Conservation (phyloP, 37 sponge, comb jelly and placozoan genomes). For the Halichondria panicea region DNA sequence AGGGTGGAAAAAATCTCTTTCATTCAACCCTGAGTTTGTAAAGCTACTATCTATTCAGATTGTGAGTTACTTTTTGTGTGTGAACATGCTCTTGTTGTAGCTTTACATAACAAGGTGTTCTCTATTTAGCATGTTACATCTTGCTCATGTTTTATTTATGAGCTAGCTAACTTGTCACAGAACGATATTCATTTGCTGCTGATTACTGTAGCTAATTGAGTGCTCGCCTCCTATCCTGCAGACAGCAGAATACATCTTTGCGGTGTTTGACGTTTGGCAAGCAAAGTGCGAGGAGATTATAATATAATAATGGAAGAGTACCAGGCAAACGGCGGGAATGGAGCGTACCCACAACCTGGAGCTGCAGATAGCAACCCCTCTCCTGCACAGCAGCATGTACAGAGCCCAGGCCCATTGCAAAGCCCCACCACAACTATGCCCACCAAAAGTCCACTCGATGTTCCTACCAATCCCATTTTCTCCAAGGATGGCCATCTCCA, state of each 20-base stretch:
- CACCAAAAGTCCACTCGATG: slow-evolving; percentile 12
- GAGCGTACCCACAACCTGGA: not conserved
- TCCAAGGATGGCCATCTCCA: not conserved
- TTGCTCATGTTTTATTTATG: slow-evolving; percentile 26
- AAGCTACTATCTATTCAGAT: too few species aligned
- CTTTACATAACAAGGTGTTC: not conserved
- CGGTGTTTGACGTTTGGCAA: not conserved
- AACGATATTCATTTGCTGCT: too few species aligned
- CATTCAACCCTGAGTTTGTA: too few species aligned
- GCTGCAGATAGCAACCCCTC: not conserved
- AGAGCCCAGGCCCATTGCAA: slow-evolving; percentile 53
- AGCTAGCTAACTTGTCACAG: not conserved
- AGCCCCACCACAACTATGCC: slow-evolving; percentile 49
- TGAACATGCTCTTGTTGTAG: too few species aligned
- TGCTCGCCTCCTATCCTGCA: not conserved
- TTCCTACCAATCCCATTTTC: slow-evolving; percentile 5
- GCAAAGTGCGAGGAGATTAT: not conserved
- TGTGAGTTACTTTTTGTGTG: too few species aligned
- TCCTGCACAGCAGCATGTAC: not conserved
- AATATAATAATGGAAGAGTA: not conserved
- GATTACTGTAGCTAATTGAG: too few species aligned
- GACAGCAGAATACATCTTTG: not conserved
- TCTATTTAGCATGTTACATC: slow-evolving; percentile 4
- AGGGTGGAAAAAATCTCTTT: too few species aligned
- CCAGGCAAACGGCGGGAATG: not conserved